phyloP scores from a whole-genome alignment of 2,113 vertebrate species.

The Saguinus imperator region DNA sequence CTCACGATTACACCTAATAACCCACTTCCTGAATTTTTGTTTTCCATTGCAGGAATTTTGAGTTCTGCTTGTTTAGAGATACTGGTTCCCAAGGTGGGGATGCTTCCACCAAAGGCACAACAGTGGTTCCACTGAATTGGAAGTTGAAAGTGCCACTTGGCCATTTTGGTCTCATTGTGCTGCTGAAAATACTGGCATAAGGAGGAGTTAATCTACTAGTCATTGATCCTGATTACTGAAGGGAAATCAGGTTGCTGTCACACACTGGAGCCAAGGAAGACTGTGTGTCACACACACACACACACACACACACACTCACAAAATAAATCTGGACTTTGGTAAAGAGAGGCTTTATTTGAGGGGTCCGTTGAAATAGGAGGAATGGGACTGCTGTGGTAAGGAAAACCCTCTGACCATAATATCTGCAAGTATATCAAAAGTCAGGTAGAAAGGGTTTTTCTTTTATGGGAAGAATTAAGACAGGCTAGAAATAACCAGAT shows the following conservation, averaged over 20 bases:
- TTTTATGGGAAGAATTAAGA: not conserved
- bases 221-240: not conserved
- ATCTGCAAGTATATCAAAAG: not conserved
- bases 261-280: not conserved
- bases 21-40: not conserved
- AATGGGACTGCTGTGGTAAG: not conserved
- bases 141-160: not conserved
- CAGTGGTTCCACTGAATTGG: not conserved
- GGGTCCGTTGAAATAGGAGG: not conserved
- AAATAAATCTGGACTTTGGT: not conserved
- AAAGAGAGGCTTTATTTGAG: not conserved
- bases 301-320: too few relatives aligned
- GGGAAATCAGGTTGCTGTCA: not conserved
- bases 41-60: not conserved
- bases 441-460: not conserved
- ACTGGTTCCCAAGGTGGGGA: not conserved
- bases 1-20: not conserved
- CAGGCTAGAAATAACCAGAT: not conserved
- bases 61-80: not conserved
- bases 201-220: not conserved
- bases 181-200: not conserved
- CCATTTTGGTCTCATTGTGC: slow-evolving; percentile 13
- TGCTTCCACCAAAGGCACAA: not conserved
- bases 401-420: not conserved
- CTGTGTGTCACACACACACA: too few relatives aligned